Evolutionary conservation across 1,140 invertebrate species (phyloP), one percentile per base, ranked within the genome.

Genomic region (Drosophila ficusphila): DNA sequence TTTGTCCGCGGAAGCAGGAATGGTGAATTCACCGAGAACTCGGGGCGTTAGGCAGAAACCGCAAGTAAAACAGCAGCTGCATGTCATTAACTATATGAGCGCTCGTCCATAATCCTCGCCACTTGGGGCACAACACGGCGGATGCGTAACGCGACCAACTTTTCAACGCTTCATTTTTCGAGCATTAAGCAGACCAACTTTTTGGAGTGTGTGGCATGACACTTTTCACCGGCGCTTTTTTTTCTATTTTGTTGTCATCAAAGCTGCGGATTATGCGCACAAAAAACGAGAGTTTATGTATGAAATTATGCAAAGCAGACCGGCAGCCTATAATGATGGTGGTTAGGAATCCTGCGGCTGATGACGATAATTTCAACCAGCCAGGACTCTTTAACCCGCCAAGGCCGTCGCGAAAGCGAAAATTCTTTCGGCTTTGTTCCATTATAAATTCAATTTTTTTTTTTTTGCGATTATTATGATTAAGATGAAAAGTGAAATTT

Each of bases 11-110:
- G 18, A 14, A 9, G 3, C 25, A 21, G 36, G 14, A 4, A 19
- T 11, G 27, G 18, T 18, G 47, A 34, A 48, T n/a, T 25, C 5
- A 18, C 38, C 16, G 8, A 25, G 9, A n/a, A 27, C 33, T 21
- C 23, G 5, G 31, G 53, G 53, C 29, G 41, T 23, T 21, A 12
- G 16, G 36, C 12, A 27, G 42, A 60, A 69, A 46, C 76, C 76
- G 21, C 70, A 74, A 64, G 62, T 61, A 69, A 60, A 58, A 71
- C 62, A 81, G 72, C 81, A 86, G 82, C 81, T 86, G 82, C 82
- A 88, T 86, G 77, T 88, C 82, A 86, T 86, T 86, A 88, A 82
- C 73, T 88, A 82, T 77, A 74, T 67, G 77, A 41, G 71, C 42
- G 21, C 39, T 36, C 41, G 62, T 64, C 51, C 41, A 60, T 88